These are phyloP conservation scores for Catharus ustulatus DNA, from an alignment of 2,797 vertebrate species.

Conservation along the genomic window DNA sequence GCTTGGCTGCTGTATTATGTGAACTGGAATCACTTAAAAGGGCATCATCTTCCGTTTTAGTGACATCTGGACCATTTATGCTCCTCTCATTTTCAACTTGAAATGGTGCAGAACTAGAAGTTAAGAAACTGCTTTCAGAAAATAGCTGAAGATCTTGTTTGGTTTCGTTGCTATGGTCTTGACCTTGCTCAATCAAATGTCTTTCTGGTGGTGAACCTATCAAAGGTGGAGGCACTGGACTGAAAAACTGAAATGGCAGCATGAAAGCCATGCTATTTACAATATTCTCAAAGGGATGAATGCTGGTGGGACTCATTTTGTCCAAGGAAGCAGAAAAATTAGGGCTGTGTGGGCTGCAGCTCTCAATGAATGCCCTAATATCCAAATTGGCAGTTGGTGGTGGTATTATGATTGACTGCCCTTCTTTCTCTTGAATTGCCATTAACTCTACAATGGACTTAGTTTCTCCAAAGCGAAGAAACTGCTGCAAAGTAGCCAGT, in stretches of 20 bases:
- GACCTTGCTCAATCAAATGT: slow-evolving; percentile 78
- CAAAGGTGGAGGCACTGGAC: slow-evolving; percentile 87
- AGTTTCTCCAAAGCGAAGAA: slow-evolving; percentile 97
- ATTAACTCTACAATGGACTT: slow-evolving; percentile 98
- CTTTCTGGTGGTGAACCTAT: slow-evolving; percentile 85
- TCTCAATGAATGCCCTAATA: slow-evolving; percentile 95
- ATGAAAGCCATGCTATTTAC: slow-evolving; percentile 95
- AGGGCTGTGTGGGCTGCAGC: slow-evolving; percentile 81
- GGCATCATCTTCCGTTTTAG: slow-evolving; percentile 84
- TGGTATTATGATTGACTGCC: slow-evolving; percentile 86
- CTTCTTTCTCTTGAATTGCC: slow-evolving; percentile 96
- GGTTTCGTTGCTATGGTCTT: slow-evolving; percentile 73
- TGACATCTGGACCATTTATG: slow-evolving; percentile 74
- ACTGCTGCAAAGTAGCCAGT: slow-evolving; percentile 93
- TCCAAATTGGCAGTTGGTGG: slow-evolving; percentile 88
- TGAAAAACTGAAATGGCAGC: slow-evolving; percentile 93
- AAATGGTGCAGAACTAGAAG: slow-evolving; percentile 79
- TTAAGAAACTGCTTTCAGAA: slow-evolving; percentile 78
- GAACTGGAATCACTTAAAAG: slow-evolving; percentile 79
- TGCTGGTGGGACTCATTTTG: slow-evolving; percentile 78
- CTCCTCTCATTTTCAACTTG: slow-evolving; percentile 79
- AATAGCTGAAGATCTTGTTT: slow-evolving; percentile 73
- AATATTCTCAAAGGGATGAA: slow-evolving; percentile 95
- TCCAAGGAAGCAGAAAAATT: slow-evolving; percentile 80
- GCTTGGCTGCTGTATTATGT: slow-evolving; percentile 82